A percentile compares a stretch with the other conserved stretches of the same genome.
Evolutionary conservation across 2,888 invertebrate species (phyloP).

Genomic region (Leptarthrus brevirostris): DNA sequence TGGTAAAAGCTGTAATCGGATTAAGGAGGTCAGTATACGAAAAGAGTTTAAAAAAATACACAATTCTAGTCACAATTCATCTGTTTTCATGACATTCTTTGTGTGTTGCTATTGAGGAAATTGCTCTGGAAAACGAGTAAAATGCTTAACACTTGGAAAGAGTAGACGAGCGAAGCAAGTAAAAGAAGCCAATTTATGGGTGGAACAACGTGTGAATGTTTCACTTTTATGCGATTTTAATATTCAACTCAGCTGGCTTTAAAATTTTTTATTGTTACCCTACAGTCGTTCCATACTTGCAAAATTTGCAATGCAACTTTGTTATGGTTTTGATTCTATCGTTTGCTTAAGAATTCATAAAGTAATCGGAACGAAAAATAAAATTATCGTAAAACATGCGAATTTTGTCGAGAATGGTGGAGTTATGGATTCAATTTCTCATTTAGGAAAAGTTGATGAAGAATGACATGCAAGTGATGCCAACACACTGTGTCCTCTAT

Average conservation of each 20-base stretch:
- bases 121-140: not conserved
- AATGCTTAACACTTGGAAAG: constrained; percentile 14
- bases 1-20: constrained; percentile 21
- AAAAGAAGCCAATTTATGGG: constrained; percentile 26
- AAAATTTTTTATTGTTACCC: constrained; percentile 25
- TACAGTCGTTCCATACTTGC: not conserved
- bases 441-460: too few relatives aligned
- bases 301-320: constrained; percentile 4
- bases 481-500: too few relatives aligned
- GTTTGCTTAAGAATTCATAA: not conserved
- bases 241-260: constrained; percentile 33
- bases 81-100: constrained; percentile 19
- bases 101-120: constrained; percentile 21
- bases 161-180: constrained; percentile 1
- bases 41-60: not conserved
- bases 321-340: constrained; percentile 25
- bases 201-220: constrained; percentile 19
- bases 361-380: constrained; percentile 24
- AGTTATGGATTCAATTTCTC: too few relatives aligned
- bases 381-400: constrained; percentile 4
- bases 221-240: constrained; percentile 27
- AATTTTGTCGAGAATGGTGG: too few relatives aligned
- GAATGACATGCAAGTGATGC: too few relatives aligned
- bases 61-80: constrained; percentile 30
- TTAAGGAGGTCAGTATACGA: constrained; percentile 27